Evolutionary conservation across 2,113 vertebrate genomes (phyloP), one percentile per base, ranked within the genome.

Genomic region (Ochotona curzoniae): DNA sequence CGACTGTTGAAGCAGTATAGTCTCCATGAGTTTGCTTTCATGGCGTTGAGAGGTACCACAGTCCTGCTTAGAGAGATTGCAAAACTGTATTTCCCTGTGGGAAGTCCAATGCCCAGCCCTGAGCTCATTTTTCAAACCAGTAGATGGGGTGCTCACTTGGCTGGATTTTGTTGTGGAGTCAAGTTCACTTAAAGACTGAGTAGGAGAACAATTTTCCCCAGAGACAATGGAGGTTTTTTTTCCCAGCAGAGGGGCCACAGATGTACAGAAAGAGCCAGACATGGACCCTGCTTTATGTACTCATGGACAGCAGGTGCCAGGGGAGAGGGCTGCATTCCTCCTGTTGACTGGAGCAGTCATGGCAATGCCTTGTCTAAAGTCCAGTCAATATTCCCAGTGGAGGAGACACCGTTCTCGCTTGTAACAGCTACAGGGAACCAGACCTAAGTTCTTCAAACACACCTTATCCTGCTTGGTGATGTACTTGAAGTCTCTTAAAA

Each of bases 201-300:
- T 11, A 4, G 11, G 9, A 51, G 57, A 81, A 66, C 4, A 60
- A 10, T 8, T 60, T 35, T 74, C 17, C 21, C 32, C 15, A 0
- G 66, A 30, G 57, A 32, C 38, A 13, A n/a, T 25, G 18, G 67
- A 75, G 54, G 8, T 47, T 6, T 30, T 60, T 60, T 0, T 35
- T 74, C 12, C 17, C 13, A 30, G 60, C 11, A 47, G n/a, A 67
- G 14, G 32, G 13, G 4, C 0, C 15, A 4, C 26, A 49, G n/a
- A 2, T 0, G 0, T 17, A 2, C 9, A 10, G 28, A 17, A 15
- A 30, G 67, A 61, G 25, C 32, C 23, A 60, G 30, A 30, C 18
- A 25, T 7, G 32, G 18, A 32, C 0, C 5, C 57, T n/a, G 6
- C 38, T 0, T 3, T 17, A 14, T 47, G 20, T 10, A 13, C 6